Conservation (phyloP, 2,888 invertebrate genomes). For the Acleris emargana region DNA sequence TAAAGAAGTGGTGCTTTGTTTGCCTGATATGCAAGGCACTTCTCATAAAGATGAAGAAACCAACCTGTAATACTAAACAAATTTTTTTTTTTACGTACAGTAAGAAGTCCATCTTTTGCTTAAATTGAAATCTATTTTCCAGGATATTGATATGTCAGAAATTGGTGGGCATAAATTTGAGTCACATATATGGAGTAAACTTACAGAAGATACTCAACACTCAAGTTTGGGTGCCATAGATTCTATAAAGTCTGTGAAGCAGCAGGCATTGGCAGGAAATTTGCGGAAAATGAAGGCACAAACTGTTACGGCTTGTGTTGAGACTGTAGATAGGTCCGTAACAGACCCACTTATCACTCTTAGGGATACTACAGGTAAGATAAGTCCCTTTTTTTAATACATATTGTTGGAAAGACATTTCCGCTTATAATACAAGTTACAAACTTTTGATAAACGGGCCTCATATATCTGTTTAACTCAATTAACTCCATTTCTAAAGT, state of each 20-base stretch:
- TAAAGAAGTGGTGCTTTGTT: too few relatives aligned
- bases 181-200: conserved; percentile 64
- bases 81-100: too few relatives aligned
- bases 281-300: conserved; percentile 68
- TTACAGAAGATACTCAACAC: conserved; percentile 58
- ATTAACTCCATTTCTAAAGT: too few relatives aligned
- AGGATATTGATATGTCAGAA: conserved; percentile 74
- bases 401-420: too few relatives aligned
- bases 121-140: conserved; percentile 36
- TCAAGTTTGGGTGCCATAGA: conserved; percentile 60
- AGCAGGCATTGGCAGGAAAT: conserved; percentile 64
- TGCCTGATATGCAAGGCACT: too few relatives aligned
- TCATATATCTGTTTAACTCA: too few relatives aligned
- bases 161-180: conserved; percentile 66
- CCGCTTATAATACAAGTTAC: too few relatives aligned
- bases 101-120: too few relatives aligned
- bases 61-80: too few relatives aligned
- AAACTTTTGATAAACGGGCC: neutral
- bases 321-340: conserved; percentile 72
- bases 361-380: conserved; percentile 68
- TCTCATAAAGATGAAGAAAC: too few relatives aligned
- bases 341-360: conserved; percentile 70
- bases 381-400: too few relatives aligned
- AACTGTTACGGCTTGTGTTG: conserved; percentile 68
- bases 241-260: conserved; percentile 66